phyloP scores from a whole-genome alignment of 2,888 invertebrate genomes.

The Cacoxenus indagator region DNA sequence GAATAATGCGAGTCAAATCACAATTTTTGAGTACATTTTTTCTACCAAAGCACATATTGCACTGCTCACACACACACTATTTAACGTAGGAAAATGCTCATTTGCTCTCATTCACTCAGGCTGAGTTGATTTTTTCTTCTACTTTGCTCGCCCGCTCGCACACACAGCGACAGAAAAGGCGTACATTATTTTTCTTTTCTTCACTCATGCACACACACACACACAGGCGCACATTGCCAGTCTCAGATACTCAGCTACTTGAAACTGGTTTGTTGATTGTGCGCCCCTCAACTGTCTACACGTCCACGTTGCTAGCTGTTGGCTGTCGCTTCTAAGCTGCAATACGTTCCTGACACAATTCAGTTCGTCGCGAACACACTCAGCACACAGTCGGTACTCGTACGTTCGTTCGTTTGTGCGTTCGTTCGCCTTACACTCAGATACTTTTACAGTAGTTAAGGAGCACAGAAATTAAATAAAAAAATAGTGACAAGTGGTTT shows the following conservation, averaged over 20 bases:
- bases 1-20: slow-evolving; percentile 34
- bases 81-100: neutral
- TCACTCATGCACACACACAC: neutral
- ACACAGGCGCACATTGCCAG: slow-evolving; percentile 40
- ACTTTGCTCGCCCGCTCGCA: neutral
- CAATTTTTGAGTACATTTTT: slow-evolving; percentile 36
- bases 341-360: slow-evolving; percentile 64
- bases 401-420: slow-evolving; percentile 30
- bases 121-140: slow-evolving; percentile 5
- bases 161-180: neutral
- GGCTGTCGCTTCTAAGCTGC: slow-evolving; percentile 49
- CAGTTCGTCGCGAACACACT: slow-evolving; percentile 71
- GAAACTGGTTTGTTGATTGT: slow-evolving; percentile 55
- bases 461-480: neutral
- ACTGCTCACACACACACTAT: slow-evolving; percentile 35
- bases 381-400: slow-evolving; percentile 50
- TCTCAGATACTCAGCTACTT: slow-evolving; percentile 27
- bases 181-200: slow-evolving; percentile 4
- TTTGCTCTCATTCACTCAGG: neutral
- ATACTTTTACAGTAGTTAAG: neutral
- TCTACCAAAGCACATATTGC: slow-evolving; percentile 41
- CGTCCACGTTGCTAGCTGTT: slow-evolving; percentile 44
- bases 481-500: slow-evolving; percentile 1
- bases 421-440: slow-evolving; percentile 22
- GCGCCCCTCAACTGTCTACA: slow-evolving; percentile 25